Evolutionary conservation across 2,113 vertebrate genomes (phyloP).

Genomic region (Vanacampus margaritifer): DNA sequence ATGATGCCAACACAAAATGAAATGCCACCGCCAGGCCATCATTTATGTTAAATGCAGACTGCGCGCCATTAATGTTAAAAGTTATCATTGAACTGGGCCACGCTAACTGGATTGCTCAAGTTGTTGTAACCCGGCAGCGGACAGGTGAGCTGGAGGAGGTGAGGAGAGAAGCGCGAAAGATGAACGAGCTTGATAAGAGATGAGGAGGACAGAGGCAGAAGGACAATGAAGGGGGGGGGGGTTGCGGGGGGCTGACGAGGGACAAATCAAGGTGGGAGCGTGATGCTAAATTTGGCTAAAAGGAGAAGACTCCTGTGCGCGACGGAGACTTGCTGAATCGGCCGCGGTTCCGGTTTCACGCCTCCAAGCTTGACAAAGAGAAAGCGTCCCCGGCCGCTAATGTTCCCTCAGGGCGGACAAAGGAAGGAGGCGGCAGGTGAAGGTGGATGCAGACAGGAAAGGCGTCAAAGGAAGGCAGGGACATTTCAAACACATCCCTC

Average conservation of each 20-base stretch:
- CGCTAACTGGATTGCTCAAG: not conserved
- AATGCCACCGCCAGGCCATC: constrained; percentile 22
- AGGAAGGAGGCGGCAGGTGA: constrained; percentile 43
- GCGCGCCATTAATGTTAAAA: constrained; percentile 27
- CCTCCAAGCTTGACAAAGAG: constrained; percentile 64
- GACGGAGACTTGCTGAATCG: constrained; percentile 77
- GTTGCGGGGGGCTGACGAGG: constrained; percentile 49
- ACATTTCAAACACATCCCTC: constrained; percentile 10
- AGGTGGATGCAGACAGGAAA: constrained; percentile 25
- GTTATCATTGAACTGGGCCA: not conserved
- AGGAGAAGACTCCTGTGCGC: constrained; percentile 69
- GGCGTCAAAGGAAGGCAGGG: constrained; percentile 27
- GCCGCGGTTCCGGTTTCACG: constrained; percentile 72
- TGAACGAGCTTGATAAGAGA: constrained; percentile 17
- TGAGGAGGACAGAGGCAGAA: constrained; percentile 37
- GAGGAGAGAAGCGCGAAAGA: constrained; percentile 6
- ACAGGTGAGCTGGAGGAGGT: not conserved
- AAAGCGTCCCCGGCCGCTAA: constrained; percentile 58
- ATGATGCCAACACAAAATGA: constrained; percentile 12
- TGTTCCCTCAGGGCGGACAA: constrained; percentile 60
- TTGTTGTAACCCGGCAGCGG: not conserved
- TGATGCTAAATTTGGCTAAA: constrained; percentile 87
- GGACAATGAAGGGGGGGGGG: constrained; percentile 8
- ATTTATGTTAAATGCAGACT: constrained; percentile 37
- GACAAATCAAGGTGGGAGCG: constrained; percentile 81